Base-by-base conservation (phyloP, 2,113 vertebrate species). In the Symphodus melops region DNA sequence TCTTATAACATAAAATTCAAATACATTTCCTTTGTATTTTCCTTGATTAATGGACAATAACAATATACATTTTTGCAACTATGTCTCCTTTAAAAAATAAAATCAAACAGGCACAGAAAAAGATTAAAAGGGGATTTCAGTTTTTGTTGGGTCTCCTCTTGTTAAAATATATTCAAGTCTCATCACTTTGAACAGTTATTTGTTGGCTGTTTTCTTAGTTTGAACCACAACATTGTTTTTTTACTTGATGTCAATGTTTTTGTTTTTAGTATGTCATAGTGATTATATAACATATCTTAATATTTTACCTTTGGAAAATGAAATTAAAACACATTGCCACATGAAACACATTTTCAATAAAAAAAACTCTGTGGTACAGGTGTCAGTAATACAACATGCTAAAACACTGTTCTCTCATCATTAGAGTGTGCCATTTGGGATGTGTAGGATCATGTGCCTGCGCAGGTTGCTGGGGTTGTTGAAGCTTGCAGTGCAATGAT, bases 391-490 rank as follows among this genome's bases (percentile, higher is more conserved):
- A 65, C 5, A 56, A 41, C 63, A 41, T 19, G 33, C 21, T 46
- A 0, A 42, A 59, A 64, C 57, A 63, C 5, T 11, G 23, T 13
- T 68, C 16, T 20, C 39, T 65, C 5, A 1, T 13, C 33, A 74
- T 89, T 86, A 91, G 58, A 86, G 67, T 9, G 7, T 8, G 3
- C 36, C 74, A 0, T 92, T 80, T 0, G 60, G 49, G n/a, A 9
- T 79, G 78, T 95, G 94, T 11, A 88, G 92, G 70, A 89, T 84
- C 88, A 93, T 89, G 83, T 93, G 92, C 42, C 90, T 68, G 44
- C 91, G 90, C 65, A 93, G 87, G 82, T 92, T 93, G 85, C 92
- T 92, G 56, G 92, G 91, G 85, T 96, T 95, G 82, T 94, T 92
- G 74, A 95, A 96, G 79, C 93, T 94, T 82, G 94, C 94, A 0